A percentile compares a stretch with the other conserved stretches of the same genome.
phyloP scores from a whole-genome alignment of 2,888 invertebrate genomes.

The Coronaproctus castanopsis region DNA sequence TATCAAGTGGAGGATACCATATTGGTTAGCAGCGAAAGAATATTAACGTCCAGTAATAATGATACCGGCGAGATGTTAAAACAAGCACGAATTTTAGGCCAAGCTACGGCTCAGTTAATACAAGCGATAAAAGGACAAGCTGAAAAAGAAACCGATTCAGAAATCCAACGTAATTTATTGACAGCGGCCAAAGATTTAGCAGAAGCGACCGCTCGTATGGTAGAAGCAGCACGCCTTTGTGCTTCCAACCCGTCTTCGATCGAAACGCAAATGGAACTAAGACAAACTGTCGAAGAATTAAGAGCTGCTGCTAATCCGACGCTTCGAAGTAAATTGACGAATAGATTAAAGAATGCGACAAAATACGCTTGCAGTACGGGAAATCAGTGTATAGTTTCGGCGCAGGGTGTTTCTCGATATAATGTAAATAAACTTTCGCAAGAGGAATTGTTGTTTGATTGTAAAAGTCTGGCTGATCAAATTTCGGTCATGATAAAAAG shows the following conservation, averaged over 20 bases:
- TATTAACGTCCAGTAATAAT: constrained; percentile 54
- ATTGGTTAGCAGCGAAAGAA: constrained; percentile 35
- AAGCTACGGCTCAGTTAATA: constrained; percentile 84
- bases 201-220: constrained; percentile 91
- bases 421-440: background rate
- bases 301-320: constrained; percentile 65
- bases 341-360: constrained; percentile 28
- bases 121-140: constrained; percentile 89
- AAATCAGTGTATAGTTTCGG: background rate
- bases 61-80: constrained; percentile 86
- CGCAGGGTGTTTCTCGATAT: background rate
- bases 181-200: constrained; percentile 88
- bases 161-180: constrained; percentile 68
- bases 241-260: constrained; percentile 68
- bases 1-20: constrained; percentile 11
- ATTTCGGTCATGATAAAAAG: background rate
- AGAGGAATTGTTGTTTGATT: background rate
- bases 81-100: constrained; percentile 74
- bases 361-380: background rate
- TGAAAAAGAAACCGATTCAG: constrained; percentile 64
- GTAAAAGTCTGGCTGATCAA: background rate
- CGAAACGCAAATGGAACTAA: constrained; percentile 59
- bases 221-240: constrained; percentile 86
- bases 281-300: constrained; percentile 81
- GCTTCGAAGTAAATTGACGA: constrained; percentile 48